Base-by-base conservation (phyloP, 2,113 vertebrate species). In the Sakesphorus luctuosus region DNA sequence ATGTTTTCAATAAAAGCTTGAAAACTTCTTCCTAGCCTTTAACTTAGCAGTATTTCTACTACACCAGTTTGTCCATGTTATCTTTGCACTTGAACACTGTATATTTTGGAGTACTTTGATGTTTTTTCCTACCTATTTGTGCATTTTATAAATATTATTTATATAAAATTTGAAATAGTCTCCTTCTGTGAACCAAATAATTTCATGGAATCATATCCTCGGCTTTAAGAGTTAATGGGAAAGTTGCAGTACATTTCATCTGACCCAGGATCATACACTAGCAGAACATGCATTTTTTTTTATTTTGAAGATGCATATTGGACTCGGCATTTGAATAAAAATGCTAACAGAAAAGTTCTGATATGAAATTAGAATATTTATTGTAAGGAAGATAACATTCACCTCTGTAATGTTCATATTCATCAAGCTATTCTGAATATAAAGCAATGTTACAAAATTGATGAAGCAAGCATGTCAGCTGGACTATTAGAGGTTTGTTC, bases 121-220 rank as follows among this genome's bases (percentile, higher is more conserved):
- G 0, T 0, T 46, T 73, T 58, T 56, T 61, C 17, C 26, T 5
- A 47, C 1, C 0, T 50, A 16, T 46, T 4, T 52, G 6, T 47
- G 82, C 4, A 72, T 58, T 10, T 3, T 3, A 61, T 50, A 65
- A 56, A 59, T 59, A 69, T 33, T 55, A 28, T 47, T 66, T 66
- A 11, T 23, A 66, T 46, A 67, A 28, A 55, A 77, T 56, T 52
- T 61, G 1, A 24, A 84, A 31, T 6, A 52, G 3, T n/a, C 1
- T 85, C 33, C 3, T 90, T 50, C 33, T 73, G 25, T 44, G 26
- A 73, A n/a, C 13, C 8, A 66, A 65, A 53, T 40, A 81, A 84
- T 46, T 47, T 2, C 4, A 49, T 18, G 21, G 35, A 82, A 63
- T 17, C 21, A 69, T 19, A 53, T 53, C 2, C 2, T 73, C 18